Evolutionary conservation across 2,797 vertebrate species (phyloP).

Genomic region (Aplochiton taeniatus): DNA sequence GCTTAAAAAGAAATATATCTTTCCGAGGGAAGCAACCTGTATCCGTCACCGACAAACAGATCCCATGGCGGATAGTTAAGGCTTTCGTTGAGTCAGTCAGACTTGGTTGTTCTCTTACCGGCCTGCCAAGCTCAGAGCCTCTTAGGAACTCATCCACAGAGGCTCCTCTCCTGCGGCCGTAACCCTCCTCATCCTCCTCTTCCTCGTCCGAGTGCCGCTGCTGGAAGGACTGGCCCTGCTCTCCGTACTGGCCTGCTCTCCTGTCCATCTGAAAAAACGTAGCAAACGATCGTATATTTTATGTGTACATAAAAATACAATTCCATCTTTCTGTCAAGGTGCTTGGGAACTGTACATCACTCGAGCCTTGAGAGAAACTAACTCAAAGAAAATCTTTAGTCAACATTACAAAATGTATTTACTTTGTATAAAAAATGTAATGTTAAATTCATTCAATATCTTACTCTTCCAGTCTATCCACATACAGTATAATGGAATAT

Average conservation of each 20-base stretch:
- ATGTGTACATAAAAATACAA: too few relatives aligned
- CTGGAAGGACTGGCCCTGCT: slow-evolving; percentile 78
- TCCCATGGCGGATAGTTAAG: background rate
- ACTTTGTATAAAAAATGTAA: too few relatives aligned
- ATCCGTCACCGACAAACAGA: background rate
- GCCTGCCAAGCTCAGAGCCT: slow-evolving; percentile 92
- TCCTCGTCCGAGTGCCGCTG: slow-evolving; percentile 91
- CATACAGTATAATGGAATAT: too few relatives aligned
- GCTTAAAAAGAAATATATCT: too few relatives aligned
- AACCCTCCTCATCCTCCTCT: slow-evolving; percentile 86
- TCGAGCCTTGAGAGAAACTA: too few relatives aligned
- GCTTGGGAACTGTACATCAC: too few relatives aligned
- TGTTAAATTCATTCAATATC: too few relatives aligned
- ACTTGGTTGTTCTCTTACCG: slow-evolving; percentile 66
- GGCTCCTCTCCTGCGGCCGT: slow-evolving; percentile 82
- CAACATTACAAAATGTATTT: too few relatives aligned
- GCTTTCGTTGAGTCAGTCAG: background rate
- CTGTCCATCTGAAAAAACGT: slow-evolving; percentile 79
- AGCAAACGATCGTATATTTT: background rate
- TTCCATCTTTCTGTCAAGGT: too few relatives aligned
- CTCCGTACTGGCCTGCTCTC: slow-evolving; percentile 75
- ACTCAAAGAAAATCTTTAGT: too few relatives aligned
- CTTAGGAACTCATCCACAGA: slow-evolving; percentile 96
- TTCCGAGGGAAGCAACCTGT: too few relatives aligned
- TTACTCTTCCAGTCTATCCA: too few relatives aligned